A percentile compares a stretch with the other conserved stretches of the same genome.
Evolutionary conservation across 2,797 vertebrate genomes (phyloP).

Genomic region (Oreochromis grahami): DNA sequence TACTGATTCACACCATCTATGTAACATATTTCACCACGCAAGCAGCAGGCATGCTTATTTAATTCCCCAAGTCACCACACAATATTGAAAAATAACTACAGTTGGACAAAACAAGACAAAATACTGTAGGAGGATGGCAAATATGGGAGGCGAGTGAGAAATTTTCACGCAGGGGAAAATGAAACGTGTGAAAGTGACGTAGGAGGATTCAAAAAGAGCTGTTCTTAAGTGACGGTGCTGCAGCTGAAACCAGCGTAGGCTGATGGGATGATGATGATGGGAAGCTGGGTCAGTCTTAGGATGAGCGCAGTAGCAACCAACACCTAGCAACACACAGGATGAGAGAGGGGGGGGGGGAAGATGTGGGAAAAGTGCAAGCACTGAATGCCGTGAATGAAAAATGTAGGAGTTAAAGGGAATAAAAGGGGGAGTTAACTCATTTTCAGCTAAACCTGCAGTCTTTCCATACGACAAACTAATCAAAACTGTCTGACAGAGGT

Average conservation of each 20-base stretch:
- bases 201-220: conserved; percentile 5
- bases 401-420: neutral
- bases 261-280: neutral
- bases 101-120: conserved; percentile 8
- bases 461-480: neutral
- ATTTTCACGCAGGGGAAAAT: conserved; percentile 1
- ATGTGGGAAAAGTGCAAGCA: neutral
- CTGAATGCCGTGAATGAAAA: neutral
- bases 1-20: neutral
- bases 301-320: conserved; percentile 1
- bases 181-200: conserved; percentile 6
- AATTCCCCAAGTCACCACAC: neutral
- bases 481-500: neutral
- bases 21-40: conserved; percentile 9
- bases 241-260: conserved; percentile 9
- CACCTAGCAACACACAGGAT: conserved; percentile 13
- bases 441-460: neutral
- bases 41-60: neutral
- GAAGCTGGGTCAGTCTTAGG: conserved; percentile 9
- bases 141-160: conserved; percentile 17
- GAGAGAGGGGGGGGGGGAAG: neutral
- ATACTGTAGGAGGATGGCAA: conserved; percentile 30
- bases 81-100: conserved; percentile 19
- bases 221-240: neutral
- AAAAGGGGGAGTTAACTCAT: neutral